Percentiles rank a stretch among this genome's conserved stretches.
Conservation (phyloP, 1,140 invertebrate genomes). For the Chymomyza costata region DNA sequence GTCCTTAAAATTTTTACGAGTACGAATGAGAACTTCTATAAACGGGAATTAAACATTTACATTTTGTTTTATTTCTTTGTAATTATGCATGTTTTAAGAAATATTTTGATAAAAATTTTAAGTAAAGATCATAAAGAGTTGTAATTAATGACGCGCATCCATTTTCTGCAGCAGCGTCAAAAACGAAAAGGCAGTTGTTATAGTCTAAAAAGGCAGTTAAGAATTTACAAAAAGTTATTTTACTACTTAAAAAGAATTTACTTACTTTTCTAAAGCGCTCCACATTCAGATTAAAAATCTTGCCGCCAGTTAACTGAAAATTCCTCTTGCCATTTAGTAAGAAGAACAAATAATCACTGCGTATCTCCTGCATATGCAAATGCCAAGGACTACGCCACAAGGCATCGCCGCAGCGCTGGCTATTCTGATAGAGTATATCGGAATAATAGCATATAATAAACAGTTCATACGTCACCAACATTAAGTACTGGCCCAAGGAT, state of each 20-base stretch:
- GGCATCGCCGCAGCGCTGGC: slow-evolving; percentile 61
- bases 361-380: slow-evolving; percentile 47
- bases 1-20: no score
- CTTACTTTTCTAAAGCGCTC: slow-evolving; percentile 57
- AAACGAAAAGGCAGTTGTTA: slow-evolving; percentile 68
- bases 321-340: slow-evolving; percentile 41
- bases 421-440: slow-evolving; percentile 59
- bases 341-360: slow-evolving; percentile 55
- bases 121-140: no score
- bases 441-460: slow-evolving; percentile 69
- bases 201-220: slow-evolving; percentile 48
- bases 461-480: slow-evolving; percentile 53
- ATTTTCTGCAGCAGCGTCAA: slow-evolving; percentile 63
- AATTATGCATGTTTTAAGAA: slow-evolving; percentile 15
- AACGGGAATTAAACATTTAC: no score
- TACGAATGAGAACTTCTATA: no score
- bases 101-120: slow-evolving; percentile 32
- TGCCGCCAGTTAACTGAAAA: slow-evolving; percentile 60
- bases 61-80: not conserved
- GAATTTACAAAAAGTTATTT: no score
- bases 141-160: slow-evolving; percentile 51
- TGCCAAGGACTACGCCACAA: slow-evolving; percentile 64
- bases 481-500: slow-evolving; percentile 54
- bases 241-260: no score
- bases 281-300: slow-evolving; percentile 58